A percentile compares a stretch with the other conserved stretches of the same genome.
Evolutionary conservation across 2,888 invertebrate genomes (phyloP).

Genomic region (Rhamphomyia laevipes): DNA sequence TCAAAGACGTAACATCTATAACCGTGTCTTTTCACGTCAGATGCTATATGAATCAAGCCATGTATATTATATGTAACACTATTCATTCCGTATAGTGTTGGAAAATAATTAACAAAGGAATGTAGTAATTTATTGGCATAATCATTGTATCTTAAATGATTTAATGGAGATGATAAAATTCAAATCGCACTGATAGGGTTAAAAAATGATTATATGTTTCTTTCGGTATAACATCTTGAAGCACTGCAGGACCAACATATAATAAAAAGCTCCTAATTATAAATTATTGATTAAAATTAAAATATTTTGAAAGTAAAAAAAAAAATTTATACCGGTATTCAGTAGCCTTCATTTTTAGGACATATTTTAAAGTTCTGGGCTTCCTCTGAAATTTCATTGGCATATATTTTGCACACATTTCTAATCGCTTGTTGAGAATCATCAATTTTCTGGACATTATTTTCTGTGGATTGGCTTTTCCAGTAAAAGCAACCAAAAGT

Average conservation of each 20-base stretch:
- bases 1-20: too few relatives aligned
- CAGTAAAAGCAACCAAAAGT: not conserved
- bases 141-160: not conserved
- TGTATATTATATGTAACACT: slow-evolving; percentile 10
- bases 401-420: not conserved
- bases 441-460: not conserved
- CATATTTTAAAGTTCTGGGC: too few relatives aligned
- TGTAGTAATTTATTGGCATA: not conserved
- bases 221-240: not conserved
- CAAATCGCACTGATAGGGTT: not conserved
- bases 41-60: slow-evolving; percentile 8
- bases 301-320: not conserved
- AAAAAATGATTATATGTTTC: not conserved
- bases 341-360: not conserved
- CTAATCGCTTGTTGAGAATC: not conserved
- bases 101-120: not conserved
- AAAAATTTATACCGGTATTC: not conserved
- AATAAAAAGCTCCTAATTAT: not conserved
- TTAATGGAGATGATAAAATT: not conserved
- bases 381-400: not conserved
- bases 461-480: not conserved
- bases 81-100: not conserved
- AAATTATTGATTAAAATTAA: not conserved
- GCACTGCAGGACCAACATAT: not conserved
- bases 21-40: slow-evolving; percentile 5